Base-by-base conservation (phyloP, 2,797 vertebrate genomes). In the Sebastolobus alascanus region DNA sequence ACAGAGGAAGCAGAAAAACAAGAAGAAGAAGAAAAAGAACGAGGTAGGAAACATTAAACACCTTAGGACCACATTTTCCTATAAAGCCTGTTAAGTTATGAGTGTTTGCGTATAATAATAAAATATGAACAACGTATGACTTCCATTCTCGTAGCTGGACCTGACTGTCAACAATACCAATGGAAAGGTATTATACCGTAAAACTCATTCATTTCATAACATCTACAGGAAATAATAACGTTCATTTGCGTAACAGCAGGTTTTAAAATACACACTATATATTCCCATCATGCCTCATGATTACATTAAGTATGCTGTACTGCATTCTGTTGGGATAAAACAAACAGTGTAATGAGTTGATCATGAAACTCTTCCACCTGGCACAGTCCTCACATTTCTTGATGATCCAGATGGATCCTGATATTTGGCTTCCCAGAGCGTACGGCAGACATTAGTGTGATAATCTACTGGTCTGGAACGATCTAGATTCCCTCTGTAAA, bases 1-100 rank as follows among this genome's bases (percentile, higher is more conserved):
- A 80, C 93, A 97, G 92, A 96, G 91, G 95, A 97, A 91, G 83
- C 95, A 94, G 87, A 94, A 71, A 61, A 92, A 64, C 1, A 84
- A 84, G 56, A 90, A 89, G 4, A 95, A 95, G 73, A 92, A 84
- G 86, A 93, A 87, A 66, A 95, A 96, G 78, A 94, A 89, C 1
- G 95, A 96, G 97, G 98, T 99, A 94, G 86, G 92, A 59, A 61
- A 50, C 38, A 46, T 40, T 1, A 7, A 2, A 43, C 31, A 4
- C 9, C 20, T 61, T 8, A 2, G 7, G 8, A 56, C 13, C 14
- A 50, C 7, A 13, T 70, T 63, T 63, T 46, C 25, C 38, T 10
- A 50, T 12, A 16, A 71, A 37, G 8, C 58, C 29, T 66, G 13
- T 27, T 10, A 58, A 43, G 20, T 54, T n/a, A 20, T 14, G 10